These are phyloP conservation scores for Clusia tigrina DNA, from an alignment of 2,888 invertebrate genomes.

Conservation along the genomic window DNA sequence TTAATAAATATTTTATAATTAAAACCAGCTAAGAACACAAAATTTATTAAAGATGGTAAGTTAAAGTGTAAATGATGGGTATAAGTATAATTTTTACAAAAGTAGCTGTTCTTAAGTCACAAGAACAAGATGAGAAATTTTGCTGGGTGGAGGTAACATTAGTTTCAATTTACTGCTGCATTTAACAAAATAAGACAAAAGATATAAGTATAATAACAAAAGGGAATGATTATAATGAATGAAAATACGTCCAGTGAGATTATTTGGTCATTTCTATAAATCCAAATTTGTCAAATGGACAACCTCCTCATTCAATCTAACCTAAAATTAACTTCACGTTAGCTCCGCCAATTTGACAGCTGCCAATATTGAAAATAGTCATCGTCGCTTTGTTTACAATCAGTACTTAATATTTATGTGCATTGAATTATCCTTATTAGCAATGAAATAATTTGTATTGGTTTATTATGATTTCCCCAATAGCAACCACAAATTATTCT, in stretches of 20 bases:
- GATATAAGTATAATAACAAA: too few species aligned
- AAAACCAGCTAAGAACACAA: not conserved
- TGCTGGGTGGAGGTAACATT: not conserved
- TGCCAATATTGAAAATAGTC: too few species aligned
- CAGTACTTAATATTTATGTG: conserved; percentile 42
- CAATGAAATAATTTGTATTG: conserved; percentile 2
- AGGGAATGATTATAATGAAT: too few species aligned
- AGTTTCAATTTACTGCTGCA: not conserved
- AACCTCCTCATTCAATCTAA: conserved; percentile 32
- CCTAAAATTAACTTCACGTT: conserved; percentile 40
- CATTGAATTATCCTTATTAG: not conserved
- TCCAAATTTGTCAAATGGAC: not conserved
- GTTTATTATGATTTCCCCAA: conserved; percentile 32
- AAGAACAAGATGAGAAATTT: not conserved
- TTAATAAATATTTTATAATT: conserved; percentile 32
- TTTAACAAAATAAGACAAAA: not conserved
- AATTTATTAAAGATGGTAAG: conserved; percentile 56
- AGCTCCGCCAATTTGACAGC: conserved; percentile 25
- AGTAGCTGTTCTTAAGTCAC: not conserved
- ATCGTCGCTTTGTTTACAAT: conserved; percentile 45
- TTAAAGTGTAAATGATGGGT: conserved; percentile 37
- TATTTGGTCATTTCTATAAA: not conserved
- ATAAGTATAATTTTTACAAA: not conserved
- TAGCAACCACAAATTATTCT: conserved; percentile 98
- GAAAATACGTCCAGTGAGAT: not conserved